phyloP scores from a whole-genome alignment of 2,113 vertebrate species.

The Puffinus mauretanicus region DNA sequence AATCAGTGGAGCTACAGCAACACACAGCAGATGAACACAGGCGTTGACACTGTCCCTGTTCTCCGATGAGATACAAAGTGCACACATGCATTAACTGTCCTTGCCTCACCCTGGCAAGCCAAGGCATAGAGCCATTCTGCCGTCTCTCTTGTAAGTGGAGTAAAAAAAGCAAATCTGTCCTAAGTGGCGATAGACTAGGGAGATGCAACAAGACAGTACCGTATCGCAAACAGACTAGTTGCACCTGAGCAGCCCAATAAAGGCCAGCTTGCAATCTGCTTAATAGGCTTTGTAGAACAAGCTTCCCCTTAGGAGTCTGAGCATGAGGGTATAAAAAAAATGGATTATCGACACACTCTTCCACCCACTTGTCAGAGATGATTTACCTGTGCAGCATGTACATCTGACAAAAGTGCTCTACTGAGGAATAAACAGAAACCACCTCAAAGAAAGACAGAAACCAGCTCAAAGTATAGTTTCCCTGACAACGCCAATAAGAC shows the following conservation, averaged over 20 bases:
- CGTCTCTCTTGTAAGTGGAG: not conserved
- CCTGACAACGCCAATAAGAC: slow-evolving; percentile 77
- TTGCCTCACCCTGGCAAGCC: not conserved
- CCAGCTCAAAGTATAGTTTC: slow-evolving; percentile 80
- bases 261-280: not conserved
- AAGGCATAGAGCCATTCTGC: not conserved
- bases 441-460: slow-evolving; percentile 74
- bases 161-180: not conserved
- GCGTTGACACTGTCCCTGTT: not conserved
- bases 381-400: not conserved
- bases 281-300: not conserved
- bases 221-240: not conserved
- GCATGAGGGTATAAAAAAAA: not conserved
- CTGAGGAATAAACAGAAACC: slow-evolving; percentile 48
- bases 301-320: not conserved
- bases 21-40: too few species aligned
- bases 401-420: not conserved
- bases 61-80: not conserved
- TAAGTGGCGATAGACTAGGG: not conserved
- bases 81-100: not conserved
- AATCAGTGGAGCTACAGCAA: not conserved
- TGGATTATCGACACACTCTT: not conserved
- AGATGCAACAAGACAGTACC: not conserved
- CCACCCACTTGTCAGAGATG: not conserved
- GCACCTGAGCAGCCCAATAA: not conserved